Conservation (phyloP, 2,888 invertebrate species). For the Athalia cordata region DNA sequence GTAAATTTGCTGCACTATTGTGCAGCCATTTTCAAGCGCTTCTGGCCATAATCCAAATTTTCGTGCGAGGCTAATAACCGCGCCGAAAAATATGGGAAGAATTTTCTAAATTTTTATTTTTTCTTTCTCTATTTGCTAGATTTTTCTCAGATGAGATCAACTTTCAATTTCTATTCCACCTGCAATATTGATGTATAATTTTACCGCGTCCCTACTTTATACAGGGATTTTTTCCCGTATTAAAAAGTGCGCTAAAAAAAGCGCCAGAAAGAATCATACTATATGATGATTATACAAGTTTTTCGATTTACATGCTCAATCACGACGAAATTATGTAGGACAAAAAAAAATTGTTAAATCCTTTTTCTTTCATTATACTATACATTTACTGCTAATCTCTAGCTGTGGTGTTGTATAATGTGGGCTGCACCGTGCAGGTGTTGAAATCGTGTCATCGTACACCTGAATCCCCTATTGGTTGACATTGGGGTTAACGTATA, state of each 20-base stretch:
- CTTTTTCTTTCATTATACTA: too few relatives aligned
- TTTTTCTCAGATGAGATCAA: background rate
- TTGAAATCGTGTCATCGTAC: too few relatives aligned
- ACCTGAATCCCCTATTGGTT: too few relatives aligned
- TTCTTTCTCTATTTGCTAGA: background rate
- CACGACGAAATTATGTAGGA: too few relatives aligned
- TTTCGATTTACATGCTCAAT: too few relatives aligned
- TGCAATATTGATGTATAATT: background rate
- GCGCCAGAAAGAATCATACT: background rate
- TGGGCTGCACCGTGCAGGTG: too few relatives aligned
- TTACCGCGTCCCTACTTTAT: background rate
- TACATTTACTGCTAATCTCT: too few relatives aligned
- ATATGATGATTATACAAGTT: background rate
- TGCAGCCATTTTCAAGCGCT: slow-evolving; percentile 10
- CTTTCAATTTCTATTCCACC: background rate
- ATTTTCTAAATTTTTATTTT: slow-evolving; percentile 6
- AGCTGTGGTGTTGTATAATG: too few relatives aligned
- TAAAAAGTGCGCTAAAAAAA: background rate
- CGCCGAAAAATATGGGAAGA: background rate
- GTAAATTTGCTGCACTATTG: slow-evolving; percentile 12
- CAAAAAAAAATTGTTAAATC: too few relatives aligned
- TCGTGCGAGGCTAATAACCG: slow-evolving; percentile 14
- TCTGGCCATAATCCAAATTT: slow-evolving; percentile 27
- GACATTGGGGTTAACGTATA: too few relatives aligned
- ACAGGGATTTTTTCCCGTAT: too few relatives aligned